Evolutionary conservation across 2,797 vertebrate species (phyloP).

Genomic region (Sus cebifrons): DNA sequence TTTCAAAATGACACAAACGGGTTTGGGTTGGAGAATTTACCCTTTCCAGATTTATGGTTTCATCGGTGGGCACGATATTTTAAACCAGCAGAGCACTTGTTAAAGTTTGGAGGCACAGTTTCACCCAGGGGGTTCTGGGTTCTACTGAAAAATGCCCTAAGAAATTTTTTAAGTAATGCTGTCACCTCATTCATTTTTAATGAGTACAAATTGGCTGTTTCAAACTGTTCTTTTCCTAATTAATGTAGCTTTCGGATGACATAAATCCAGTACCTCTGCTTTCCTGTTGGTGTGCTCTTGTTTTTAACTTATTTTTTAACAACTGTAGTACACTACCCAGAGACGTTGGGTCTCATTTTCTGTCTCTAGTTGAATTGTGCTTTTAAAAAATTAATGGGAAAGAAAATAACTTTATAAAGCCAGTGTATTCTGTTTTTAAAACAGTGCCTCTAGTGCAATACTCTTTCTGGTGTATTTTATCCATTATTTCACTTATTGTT

Average conservation of each 20-base stretch:
- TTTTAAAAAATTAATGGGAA: conserved; percentile 84
- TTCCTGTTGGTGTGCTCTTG: conserved; percentile 76
- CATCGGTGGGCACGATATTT: conserved; percentile 67
- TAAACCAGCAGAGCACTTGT: conserved; percentile 76
- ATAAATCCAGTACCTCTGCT: conserved; percentile 80
- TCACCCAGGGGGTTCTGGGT: conserved; percentile 69
- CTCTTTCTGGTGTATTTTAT: conserved; percentile 85
- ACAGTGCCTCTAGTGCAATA: conserved; percentile 89
- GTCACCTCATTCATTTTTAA: conserved; percentile 81
- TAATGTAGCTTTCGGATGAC: conserved; percentile 75
- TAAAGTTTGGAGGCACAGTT: conserved; percentile 66
- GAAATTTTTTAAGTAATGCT: conserved; percentile 66
- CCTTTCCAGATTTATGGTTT: conserved; percentile 68
- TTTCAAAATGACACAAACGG: conserved; percentile 84
- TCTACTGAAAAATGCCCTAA: conserved; percentile 71
- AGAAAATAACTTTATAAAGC: conserved; percentile 84
- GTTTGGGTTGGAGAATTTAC: conserved; percentile 84
- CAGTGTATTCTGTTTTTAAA: conserved; percentile 87
- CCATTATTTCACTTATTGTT: conserved; percentile 74
- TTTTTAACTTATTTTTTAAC: conserved; percentile 87
- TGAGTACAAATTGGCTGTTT: conserved; percentile 78
- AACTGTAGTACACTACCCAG: conserved; percentile 87
- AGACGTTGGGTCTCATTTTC: conserved; percentile 83
- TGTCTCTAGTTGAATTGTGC: conserved; percentile 74
- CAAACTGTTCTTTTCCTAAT: conserved; percentile 79